phyloP scores from a whole-genome alignment of 2,888 invertebrate species.

The Lucinisca nassula region DNA sequence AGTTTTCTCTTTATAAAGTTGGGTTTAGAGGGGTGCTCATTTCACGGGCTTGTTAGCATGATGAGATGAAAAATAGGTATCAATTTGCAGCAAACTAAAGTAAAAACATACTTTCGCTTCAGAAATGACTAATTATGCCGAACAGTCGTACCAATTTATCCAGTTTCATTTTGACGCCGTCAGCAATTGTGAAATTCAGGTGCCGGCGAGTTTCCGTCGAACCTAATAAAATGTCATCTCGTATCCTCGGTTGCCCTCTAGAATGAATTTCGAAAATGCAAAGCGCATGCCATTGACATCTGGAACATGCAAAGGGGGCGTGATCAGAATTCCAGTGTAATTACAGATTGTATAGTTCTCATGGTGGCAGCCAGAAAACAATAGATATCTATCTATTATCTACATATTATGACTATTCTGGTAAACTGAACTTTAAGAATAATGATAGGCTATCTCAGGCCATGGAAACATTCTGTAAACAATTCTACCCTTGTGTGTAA shows the following conservation, averaged over 20 bases:
- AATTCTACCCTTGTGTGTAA: background rate
- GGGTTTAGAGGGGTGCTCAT: no score
- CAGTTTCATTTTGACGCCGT: background rate
- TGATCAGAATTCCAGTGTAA: background rate
- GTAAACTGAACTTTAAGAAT: background rate
- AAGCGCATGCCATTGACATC: background rate
- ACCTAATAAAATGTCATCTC: background rate
- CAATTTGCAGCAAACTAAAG: no score
- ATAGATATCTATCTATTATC: conserved; percentile 2
- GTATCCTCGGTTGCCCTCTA: background rate
- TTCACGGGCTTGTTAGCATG: no score
- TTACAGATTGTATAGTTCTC: background rate
- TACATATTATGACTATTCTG: background rate
- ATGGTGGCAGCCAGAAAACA: background rate
- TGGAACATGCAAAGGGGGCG: conserved; percentile 1
- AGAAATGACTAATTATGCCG: no score
- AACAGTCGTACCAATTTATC: no score
- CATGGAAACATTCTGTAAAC: background rate
- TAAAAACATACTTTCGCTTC: no score
- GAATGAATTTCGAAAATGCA: background rate
- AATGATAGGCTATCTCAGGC: background rate
- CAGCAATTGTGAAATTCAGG: background rate
- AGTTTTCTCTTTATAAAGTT: no score
- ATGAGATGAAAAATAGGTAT: no score
- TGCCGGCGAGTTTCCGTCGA: background rate